Base-by-base conservation (phyloP, 2,888 invertebrate genomes). In the Hemaris fuciformis region DNA sequence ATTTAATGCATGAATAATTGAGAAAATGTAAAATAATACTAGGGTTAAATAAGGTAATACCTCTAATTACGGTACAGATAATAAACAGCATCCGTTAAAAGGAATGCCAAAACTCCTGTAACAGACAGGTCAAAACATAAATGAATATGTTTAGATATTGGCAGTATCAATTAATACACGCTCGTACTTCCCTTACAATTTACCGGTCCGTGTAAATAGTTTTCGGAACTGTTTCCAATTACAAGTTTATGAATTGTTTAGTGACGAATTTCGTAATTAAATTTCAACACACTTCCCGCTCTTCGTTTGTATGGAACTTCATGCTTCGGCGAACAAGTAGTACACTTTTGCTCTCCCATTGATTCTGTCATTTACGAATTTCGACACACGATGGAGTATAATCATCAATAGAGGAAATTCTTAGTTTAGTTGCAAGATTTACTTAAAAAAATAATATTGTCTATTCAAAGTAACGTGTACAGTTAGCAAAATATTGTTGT, bases 141-240 rank as follows among this genome's bases (percentile, higher is more conserved):
- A n/a, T n/a, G n/a, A 10, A 10, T 10, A 18, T 10, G 53, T 53
- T 53, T 8, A 1, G 31, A 53, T 18, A 8, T 53, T 27, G 1
- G 8, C 20, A 27, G 4, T 31, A 31, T 5, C 4, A 53, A 31
- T 48, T 48, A 48, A 31, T 53, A 31, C 18, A 18, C 27, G 3
- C 27, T 8, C 1, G 15, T 27, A 25, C 7, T 48, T 48, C 0
- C 27, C 15, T 10, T 18, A 27, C 27, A 53, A 27, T 48, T 48
- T 27, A 18, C 31, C 10, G 18, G 18, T 53, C 27, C 22, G 63
- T 53, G 59, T 60, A 70, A 63, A 57, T 62, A 61, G 6, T 22
- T 43, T 31, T 27, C 41, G 6, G 10, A 46, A 57, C 58, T 15
- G 60, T 53, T 61, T 60, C 60, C 48, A 38, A 43, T 38, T 53